Evolutionary conservation across 2,113 vertebrate genomes (phyloP).

Genomic region (Leucopternis melanops): DNA sequence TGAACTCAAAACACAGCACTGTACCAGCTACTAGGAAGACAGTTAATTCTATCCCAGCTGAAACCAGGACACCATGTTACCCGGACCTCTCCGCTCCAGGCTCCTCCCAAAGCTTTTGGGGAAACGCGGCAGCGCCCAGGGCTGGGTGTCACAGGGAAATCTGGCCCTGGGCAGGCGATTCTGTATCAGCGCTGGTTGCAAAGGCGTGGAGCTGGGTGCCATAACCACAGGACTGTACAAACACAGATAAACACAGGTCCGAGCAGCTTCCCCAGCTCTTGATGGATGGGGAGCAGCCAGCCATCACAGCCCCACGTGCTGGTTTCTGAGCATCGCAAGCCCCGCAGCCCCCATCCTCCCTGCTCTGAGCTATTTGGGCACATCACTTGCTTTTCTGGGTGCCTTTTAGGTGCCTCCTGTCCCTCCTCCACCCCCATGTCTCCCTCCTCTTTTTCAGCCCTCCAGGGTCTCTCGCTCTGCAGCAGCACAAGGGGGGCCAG

Average conservation of each 20-base stretch:
- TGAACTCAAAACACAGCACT: no score
- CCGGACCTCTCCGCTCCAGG: fast-evolving
- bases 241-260: not conserved
- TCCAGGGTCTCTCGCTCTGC: not conserved
- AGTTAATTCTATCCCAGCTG: no score
- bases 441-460: not conserved
- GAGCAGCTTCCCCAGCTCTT: not conserved
- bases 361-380: fast-evolving
- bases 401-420: no score
- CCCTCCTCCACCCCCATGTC: not conserved
- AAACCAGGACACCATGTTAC: no score
- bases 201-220: not conserved
- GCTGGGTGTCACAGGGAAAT: not conserved
- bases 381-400: not conserved
- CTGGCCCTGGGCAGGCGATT: fast-evolving
- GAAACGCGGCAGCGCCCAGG: fast-evolving
- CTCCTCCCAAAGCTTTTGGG: not conserved
- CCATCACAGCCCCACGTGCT: fast-evolving
- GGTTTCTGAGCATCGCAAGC: not conserved
- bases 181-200: fast-evolving
- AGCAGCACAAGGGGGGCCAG: not conserved
- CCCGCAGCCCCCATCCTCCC: not conserved
- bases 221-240: not conserved
- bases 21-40: no score
- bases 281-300: fast-evolving